phyloP scores from a whole-genome alignment of 2,797 vertebrate genomes.

The Enteromius treurensis region DNA sequence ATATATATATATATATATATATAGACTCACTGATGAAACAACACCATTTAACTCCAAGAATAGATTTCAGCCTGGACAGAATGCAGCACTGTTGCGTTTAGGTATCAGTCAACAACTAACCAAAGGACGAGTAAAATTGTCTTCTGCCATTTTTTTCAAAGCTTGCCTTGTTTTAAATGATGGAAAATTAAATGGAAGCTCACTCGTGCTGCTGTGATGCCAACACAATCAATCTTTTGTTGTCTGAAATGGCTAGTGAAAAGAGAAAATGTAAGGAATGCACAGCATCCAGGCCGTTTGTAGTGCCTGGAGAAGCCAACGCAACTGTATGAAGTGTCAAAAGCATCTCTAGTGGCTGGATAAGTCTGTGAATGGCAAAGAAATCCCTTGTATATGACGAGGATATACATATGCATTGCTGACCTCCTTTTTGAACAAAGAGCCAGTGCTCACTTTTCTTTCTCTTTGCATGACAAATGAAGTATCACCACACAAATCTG shows the following conservation, averaged over 20 bases:
- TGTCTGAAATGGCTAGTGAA: constrained; percentile 9
- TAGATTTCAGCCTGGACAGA: constrained; percentile 35
- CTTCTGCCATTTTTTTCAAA: constrained; percentile 19
- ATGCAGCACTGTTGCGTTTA: neutral
- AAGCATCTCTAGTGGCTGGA: constrained; percentile 61
- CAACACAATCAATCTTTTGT: constrained; percentile 39
- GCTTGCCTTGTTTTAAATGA: neutral
- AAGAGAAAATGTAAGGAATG: constrained; percentile 36
- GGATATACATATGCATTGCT: constrained; percentile 63
- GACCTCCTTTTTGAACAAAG: constrained; percentile 58
- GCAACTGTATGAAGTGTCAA: constrained; percentile 52
- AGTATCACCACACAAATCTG: neutral
- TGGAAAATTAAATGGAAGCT: constrained; percentile 4
- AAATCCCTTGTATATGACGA: constrained; percentile 66
- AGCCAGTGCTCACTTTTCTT: neutral
- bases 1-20: neutral
- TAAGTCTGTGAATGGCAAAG: constrained; percentile 63
- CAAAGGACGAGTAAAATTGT: neutral
- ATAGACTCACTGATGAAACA: neutral
- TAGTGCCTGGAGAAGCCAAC: constrained; percentile 59
- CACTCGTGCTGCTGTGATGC: neutral
- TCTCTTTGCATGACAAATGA: neutral
- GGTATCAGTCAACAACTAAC: neutral
- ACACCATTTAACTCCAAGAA: neutral
- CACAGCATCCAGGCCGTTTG: constrained; percentile 60